A percentile compares a stretch with the other conserved stretches of the same genome.
Evolutionary conservation across 2,888 invertebrate species (phyloP).

Genomic region (Pseudanteris insignis): DNA sequence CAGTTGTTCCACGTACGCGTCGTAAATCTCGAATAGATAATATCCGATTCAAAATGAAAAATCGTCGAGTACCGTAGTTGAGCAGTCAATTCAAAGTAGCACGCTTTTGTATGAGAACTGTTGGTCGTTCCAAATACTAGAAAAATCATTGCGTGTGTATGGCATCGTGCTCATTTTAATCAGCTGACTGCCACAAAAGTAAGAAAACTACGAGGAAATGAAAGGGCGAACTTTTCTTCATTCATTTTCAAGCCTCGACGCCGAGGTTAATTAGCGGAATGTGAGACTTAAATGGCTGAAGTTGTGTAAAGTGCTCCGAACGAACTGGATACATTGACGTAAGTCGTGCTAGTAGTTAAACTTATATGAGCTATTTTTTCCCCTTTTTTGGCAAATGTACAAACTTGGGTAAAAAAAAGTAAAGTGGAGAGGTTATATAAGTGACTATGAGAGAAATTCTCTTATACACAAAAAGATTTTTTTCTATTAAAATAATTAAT

Average conservation of each 20-base stretch:
- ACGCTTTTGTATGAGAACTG: too few species aligned
- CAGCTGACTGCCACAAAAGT: too few species aligned
- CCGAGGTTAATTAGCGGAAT: slow-evolving; percentile 22
- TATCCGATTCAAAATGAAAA: background rate
- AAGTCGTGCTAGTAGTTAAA: slow-evolving; percentile 21
- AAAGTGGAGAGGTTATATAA: too few species aligned
- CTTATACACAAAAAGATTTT: too few species aligned
- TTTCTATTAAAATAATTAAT: too few species aligned
- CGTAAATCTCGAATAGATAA: slow-evolving; percentile 13
- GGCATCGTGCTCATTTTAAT: too few species aligned
- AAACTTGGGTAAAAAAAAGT: too few species aligned
- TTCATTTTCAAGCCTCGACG: background rate
- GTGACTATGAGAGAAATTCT: too few species aligned
- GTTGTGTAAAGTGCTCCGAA: slow-evolving; percentile 16
- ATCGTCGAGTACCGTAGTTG: background rate
- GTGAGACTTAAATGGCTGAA: slow-evolving; percentile 14
- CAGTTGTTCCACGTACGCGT: slow-evolving; percentile 6
- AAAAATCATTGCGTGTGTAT: too few species aligned
- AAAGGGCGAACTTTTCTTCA: background rate
- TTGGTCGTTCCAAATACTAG: too few species aligned
- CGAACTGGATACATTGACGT: slow-evolving; percentile 14
- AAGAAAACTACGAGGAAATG: background rate
- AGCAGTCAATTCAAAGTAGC: too few species aligned
- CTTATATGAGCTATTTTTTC: slow-evolving; percentile 27
- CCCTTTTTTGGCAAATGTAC: too few species aligned